These are phyloP conservation scores for Telmatochromis sp. DNA, from an alignment of 2,113 vertebrate genomes.

Conservation along the genomic window DNA sequence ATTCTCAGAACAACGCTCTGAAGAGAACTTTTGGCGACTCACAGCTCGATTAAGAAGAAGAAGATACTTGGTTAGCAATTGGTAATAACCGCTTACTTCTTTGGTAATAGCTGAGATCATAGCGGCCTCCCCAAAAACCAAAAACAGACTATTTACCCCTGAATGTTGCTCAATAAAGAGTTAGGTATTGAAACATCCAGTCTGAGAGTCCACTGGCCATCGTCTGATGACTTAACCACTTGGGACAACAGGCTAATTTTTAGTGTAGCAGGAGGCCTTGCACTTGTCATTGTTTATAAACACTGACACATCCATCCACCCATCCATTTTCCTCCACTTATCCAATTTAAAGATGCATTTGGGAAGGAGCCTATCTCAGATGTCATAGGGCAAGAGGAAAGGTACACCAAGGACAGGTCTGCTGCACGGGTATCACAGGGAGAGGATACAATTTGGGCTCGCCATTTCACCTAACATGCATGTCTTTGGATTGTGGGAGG, in stretches of 20 bases:
- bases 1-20: background rate
- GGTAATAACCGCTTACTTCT: accelerated
- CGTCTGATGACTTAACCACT: background rate
- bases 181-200: background rate
- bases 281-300: background rate
- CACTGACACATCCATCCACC: background rate
- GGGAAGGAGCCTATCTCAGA: background rate
- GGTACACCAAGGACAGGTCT: background rate
- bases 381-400: background rate
- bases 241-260: accelerated
- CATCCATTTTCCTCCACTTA: background rate
- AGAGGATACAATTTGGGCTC: background rate
- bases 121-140: background rate
- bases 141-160: background rate
- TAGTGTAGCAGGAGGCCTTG: accelerated
- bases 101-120: background rate
- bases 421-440: background rate
- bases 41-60: background rate
- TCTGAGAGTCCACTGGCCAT: background rate
- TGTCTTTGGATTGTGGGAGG: background rate
- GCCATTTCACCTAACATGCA: background rate
- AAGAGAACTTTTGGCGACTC: background rate
- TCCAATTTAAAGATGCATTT: background rate
- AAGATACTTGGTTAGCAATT: background rate
- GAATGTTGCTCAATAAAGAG: background rate